These are phyloP conservation scores for Rhingia rostrata DNA, from an alignment of 2,888 invertebrate genomes.

Conservation along the genomic window DNA sequence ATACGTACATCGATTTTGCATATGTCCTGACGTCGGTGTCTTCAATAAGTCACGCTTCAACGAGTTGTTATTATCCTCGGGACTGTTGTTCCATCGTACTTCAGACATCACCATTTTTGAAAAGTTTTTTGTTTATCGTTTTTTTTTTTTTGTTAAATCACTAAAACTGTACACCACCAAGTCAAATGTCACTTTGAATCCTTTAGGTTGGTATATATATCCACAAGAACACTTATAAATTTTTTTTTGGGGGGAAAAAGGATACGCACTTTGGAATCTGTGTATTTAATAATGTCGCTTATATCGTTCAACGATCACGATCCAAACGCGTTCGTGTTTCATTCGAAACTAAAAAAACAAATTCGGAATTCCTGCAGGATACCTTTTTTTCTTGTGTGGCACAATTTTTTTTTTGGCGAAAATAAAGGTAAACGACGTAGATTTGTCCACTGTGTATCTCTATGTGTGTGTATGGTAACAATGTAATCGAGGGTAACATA, in stretches of 20 bases:
- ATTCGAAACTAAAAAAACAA: slow-evolving; percentile 81
- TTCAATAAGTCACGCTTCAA: slow-evolving; percentile 82
- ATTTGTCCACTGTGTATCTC: slow-evolving; percentile 16
- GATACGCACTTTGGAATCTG: slow-evolving; percentile 42
- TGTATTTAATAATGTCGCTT: slow-evolving; percentile 4
- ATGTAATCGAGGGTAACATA: slow-evolving; percentile 23
- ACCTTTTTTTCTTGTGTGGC: slow-evolving; percentile 61
- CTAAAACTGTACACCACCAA: slow-evolving; percentile 27
- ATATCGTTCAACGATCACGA: slow-evolving; percentile 72
- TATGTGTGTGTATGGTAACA: slow-evolving; percentile 59
- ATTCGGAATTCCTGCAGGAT: slow-evolving; percentile 75
- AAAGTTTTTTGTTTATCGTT: slow-evolving; percentile 45
- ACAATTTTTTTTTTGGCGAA: slow-evolving; percentile 48
- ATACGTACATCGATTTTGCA: slow-evolving; percentile 82
- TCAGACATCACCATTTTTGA: slow-evolving; percentile 83
- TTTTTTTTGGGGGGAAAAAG: slow-evolving; percentile 22
- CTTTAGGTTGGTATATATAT: slow-evolving; percentile 12
- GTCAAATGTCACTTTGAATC: slow-evolving; percentile 26
- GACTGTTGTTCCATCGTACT: slow-evolving; percentile 82
- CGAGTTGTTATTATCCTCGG: slow-evolving; percentile 83
- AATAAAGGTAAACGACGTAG: slow-evolving; percentile 51
- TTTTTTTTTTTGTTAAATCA: slow-evolving; percentile 30
- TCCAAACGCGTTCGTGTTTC: slow-evolving; percentile 82
- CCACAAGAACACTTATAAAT: background rate
- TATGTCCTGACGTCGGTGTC: slow-evolving; percentile 78